Evolutionary conservation across 2,888 invertebrate genomes (phyloP), one percentile per base, ranked within the genome.

Genomic region (Tanypteryx hageni): DNA sequence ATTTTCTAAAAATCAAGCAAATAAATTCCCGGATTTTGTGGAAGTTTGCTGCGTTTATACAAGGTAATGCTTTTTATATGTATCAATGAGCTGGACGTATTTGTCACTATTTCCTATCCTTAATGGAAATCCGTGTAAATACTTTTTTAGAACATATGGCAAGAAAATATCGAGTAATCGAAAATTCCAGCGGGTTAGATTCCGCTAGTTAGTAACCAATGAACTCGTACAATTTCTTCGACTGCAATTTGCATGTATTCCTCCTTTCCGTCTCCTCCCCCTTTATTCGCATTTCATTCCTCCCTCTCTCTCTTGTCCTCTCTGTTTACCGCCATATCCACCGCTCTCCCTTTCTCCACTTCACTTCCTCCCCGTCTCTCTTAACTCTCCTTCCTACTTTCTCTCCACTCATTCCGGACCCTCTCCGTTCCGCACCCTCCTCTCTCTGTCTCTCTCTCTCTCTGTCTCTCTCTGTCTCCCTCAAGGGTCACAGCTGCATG

Each of bases 401-500:
- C 56, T 56, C 83, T 57, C 18, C 16, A 22, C 59, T 59, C 31
- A 31, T 61, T 61, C 22, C 22, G 76, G 22, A 27, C 83, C 27
- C 27, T 57, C 18, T 10, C 86, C 16, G 16, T 27, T 11, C 56
- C 44, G 22, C 57, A n/a, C n/a, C n/a, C 64, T n/a, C 11, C 11
- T 13, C 86, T 59, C 14, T 58, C 59, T 61, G 31, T 27, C 59
- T 27, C 59, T 16, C 31, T 16, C 82, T 14, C 82, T 27, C 82
- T 27, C 16, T 11, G 0, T 44, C 31, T 16, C 59, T 31, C 86
- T 31, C 83, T 31, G 5, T 16, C 64, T 68, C 89, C 44, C 89
- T n/a, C 64, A 44, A 22, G 64, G 89, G 89, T 89, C 89, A 89
- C 89, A 89, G 89, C 89, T 89, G 89, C 64, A 68, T 44, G 44